Conservation (phyloP, 2,797 vertebrate species). For the Phrynocephalus guinanensis region DNA sequence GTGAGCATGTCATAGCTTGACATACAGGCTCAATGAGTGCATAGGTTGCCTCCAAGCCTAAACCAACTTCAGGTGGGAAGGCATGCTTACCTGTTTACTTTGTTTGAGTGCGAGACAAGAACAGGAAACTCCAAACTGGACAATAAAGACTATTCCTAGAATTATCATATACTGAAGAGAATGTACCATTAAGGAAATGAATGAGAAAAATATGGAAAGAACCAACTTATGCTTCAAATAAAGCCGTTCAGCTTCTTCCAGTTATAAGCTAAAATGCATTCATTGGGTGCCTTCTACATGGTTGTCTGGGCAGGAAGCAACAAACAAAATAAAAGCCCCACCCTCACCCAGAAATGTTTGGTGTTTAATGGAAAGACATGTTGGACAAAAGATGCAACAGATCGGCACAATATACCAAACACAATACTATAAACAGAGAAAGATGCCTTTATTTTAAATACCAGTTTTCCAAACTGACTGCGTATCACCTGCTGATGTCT, state of each 20-base stretch:
- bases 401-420: neutral
- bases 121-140: constrained; percentile 93
- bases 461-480: neutral
- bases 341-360: neutral
- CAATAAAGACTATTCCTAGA: constrained; percentile 90
- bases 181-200: constrained; percentile 74
- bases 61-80: neutral
- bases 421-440: neutral
- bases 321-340: neutral
- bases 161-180: constrained; percentile 91
- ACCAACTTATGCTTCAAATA: neutral
- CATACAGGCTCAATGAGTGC: neutral
- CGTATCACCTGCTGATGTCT: neutral
- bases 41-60: neutral
- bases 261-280: neutral
- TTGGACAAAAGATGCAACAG: neutral
- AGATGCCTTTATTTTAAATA: neutral
- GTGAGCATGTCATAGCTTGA: neutral
- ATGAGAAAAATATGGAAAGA: constrained; percentile 8
- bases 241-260: neutral
- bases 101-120: constrained; percentile 91
- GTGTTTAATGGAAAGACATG: neutral
- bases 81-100: constrained; percentile 83
- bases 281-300: neutral
- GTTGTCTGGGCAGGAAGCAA: neutral